These are phyloP conservation scores for Andricus curvator DNA, from an alignment of 2,888 invertebrate genomes.

Conservation along the genomic window DNA sequence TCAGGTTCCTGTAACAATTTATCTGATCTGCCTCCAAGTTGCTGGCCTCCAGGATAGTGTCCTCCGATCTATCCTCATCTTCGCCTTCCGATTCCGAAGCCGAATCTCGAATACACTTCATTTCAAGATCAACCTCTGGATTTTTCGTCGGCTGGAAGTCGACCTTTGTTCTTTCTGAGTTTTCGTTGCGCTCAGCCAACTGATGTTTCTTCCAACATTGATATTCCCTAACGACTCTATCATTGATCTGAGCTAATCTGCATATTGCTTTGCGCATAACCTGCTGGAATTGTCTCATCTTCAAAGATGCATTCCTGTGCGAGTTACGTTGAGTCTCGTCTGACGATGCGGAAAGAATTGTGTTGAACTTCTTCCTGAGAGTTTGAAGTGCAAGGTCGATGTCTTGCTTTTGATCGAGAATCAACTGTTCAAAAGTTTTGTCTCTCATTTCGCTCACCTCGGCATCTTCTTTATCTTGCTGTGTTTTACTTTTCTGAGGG, in stretches of 20 bases:
- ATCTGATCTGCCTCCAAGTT: conserved; percentile 47
- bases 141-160: conserved; percentile 5
- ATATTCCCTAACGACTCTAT: conserved; percentile 66
- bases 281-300: conserved; percentile 63
- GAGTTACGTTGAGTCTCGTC: conserved; percentile 43
- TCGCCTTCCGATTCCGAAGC: conserved; percentile 60
- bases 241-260: conserved; percentile 66
- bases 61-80: conserved; percentile 29
- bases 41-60: conserved; percentile 15
- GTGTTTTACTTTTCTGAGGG: neutral
- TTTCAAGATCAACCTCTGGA: conserved; percentile 53
- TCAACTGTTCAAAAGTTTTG: conserved; percentile 54
- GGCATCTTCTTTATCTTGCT: conserved; percentile 16
- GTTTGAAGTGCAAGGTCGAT: conserved; percentile 62
- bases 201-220: conserved; percentile 58
- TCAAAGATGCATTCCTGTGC: conserved; percentile 44
- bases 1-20: conserved; percentile 56
- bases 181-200: conserved; percentile 31
- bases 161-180: conserved; percentile 1
- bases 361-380: conserved; percentile 59
- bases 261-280: conserved; percentile 62
- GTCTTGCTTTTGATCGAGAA: conserved; percentile 63
- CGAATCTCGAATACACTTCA: conserved; percentile 71
- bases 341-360: conserved; percentile 42
- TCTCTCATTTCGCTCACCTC: neutral